A percentile compares a stretch with the other conserved stretches of the same genome.
These are phyloP conservation scores for Eulacestoma nigropectus DNA, from an alignment of 2,113 vertebrate genomes.

Conservation along the genomic window DNA sequence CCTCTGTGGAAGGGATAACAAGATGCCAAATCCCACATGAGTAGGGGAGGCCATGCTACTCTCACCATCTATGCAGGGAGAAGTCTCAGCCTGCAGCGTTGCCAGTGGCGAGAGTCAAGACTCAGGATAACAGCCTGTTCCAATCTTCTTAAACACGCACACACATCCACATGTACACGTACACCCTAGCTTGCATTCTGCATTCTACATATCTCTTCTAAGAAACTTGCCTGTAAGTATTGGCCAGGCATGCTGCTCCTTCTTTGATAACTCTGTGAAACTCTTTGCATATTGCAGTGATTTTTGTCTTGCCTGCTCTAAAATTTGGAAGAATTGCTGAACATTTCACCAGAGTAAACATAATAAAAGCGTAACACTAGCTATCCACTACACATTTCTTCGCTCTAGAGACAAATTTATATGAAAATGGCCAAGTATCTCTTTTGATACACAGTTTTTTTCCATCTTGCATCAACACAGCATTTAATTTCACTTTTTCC, in stretches of 20 bases:
- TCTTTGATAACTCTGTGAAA: background rate
- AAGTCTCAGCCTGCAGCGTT: accelerated
- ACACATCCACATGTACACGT: accelerated
- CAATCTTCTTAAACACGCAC: background rate
- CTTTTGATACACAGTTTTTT: background rate
- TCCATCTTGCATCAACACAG: background rate
- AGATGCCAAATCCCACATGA: background rate
- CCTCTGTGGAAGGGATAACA: background rate
- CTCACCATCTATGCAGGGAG: background rate
- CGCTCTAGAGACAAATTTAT: background rate
- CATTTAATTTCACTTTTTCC: background rate
- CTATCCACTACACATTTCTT: background rate
- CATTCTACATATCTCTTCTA: background rate
- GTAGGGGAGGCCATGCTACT: background rate
- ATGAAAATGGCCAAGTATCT: background rate
- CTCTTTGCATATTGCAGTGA: background rate
- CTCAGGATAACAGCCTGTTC: background rate
- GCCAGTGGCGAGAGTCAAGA: background rate
- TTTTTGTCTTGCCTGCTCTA: background rate
- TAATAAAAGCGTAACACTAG: background rate
- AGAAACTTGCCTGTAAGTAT: background rate
- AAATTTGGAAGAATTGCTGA: background rate
- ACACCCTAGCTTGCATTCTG: background rate
- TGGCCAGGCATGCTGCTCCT: background rate
- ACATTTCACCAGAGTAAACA: background rate